phyloP scores from a whole-genome alignment of 2,888 invertebrate species.

The Erebia aethiops region DNA sequence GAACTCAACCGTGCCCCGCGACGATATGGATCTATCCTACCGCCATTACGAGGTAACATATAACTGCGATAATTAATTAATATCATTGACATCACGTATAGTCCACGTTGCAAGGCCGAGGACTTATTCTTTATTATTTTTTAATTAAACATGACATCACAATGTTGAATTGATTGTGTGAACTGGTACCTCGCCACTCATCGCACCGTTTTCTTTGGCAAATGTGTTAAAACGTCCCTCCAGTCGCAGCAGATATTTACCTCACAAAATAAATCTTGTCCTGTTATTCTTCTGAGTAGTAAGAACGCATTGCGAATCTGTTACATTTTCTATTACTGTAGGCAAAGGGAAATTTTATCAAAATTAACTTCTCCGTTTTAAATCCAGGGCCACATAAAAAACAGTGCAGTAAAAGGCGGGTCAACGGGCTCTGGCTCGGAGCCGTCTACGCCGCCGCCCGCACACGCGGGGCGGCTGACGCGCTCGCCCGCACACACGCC shows the following conservation, averaged over 20 bases:
- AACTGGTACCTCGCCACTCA: no score
- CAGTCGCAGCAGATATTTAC: no score
- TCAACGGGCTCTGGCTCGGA: slow-evolving; percentile 78
- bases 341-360: not conserved
- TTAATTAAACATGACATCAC: no score
- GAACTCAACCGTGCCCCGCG: slow-evolving; percentile 71
- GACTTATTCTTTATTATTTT: no score
- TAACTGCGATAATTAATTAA: no score
- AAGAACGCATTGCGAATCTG: not conserved
- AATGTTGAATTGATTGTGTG: no score
- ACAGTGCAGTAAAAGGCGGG: slow-evolving; percentile 53
- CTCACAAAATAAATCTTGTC: no score
- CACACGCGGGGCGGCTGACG: slow-evolving; percentile 71
- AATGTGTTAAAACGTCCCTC: no score
- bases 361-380: not conserved
- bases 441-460: slow-evolving; percentile 78
- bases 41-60: slow-evolving; percentile 70
- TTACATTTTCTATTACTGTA: not conserved
- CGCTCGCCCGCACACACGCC: slow-evolving; percentile 67
- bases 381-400: slow-evolving; percentile 64
- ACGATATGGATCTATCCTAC: slow-evolving; percentile 68
- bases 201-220: no score
- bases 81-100: not conserved
- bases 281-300: no score
- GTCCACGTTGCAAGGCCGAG: not conserved